Evolutionary conservation across 2,888 invertebrate genomes (phyloP), one percentile per base, ranked within the genome.

Genomic region (Ornithoptera priamus): DNA sequence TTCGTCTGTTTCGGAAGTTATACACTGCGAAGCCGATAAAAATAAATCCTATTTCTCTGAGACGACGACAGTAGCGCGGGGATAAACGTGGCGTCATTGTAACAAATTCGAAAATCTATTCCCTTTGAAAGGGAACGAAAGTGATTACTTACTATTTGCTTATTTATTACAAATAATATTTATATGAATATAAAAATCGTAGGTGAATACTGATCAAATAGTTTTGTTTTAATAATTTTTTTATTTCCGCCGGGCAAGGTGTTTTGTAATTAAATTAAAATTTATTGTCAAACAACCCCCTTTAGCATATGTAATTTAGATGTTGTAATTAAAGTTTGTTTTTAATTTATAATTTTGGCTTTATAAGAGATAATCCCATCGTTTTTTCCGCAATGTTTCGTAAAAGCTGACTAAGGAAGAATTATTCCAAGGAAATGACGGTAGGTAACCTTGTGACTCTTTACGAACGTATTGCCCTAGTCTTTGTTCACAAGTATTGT

Each of bases 11-110:
- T 57, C 62, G 60, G 46, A 61, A 53, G 22, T 15, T 57, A 57
- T 62, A 57, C 57, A 57, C 7, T 58, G 62, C 57, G n/a, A 62
- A 57, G 42, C 62, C 62, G 58, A 68, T 68, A 68, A 68, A 68
- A 62, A 62, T 68, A 62, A 68, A 68, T 62, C 42, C 57, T 42
- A 62, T 62, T 24, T 56, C 24, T 39, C 58, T 22, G 67, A 22
- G 67, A 62, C 30, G 42, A 22, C 57, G 62, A 57, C 57, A 62
- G 22, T 62, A 56, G 62, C 57, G 62, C 62, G 20, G 39, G 46
- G 24, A 57, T 68, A 62, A 68, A 62, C 24, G 57, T 58, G 57
- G 46, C 57, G 24, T 62, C 62, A 42, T 30, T 68, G 62, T 62
- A 46, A 62, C 30, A 39, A 42, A 68, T 68, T 58, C 22, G 36